Conservation (phyloP, 2,888 invertebrate species). For the Lithosia quadra region DNA sequence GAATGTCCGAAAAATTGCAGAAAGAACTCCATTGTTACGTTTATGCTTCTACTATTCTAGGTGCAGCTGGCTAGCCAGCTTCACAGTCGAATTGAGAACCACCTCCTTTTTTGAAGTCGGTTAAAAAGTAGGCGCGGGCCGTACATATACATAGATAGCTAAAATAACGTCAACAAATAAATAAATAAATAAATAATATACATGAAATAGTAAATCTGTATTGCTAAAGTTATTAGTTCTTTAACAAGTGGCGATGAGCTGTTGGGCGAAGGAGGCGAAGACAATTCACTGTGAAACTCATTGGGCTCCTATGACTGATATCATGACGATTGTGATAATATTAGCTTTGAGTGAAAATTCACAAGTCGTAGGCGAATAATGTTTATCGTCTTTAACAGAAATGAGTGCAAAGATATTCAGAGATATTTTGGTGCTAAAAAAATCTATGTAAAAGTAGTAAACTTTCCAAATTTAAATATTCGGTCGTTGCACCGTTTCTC, state of each 20-base stretch:
- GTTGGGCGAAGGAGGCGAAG: neutral
- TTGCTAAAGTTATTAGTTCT: neutral
- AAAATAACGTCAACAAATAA: neutral
- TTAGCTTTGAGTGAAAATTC: neutral
- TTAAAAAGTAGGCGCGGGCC: too few relatives aligned
- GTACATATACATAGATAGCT: too few relatives aligned
- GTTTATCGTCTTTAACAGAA: slow-evolving; percentile 2
- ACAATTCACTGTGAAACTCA: neutral
- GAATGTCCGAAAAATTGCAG: too few relatives aligned
- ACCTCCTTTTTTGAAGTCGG: too few relatives aligned
- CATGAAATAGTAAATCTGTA: too few relatives aligned
- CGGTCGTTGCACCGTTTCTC: slow-evolving; percentile 29
- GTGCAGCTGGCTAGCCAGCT: too few relatives aligned
- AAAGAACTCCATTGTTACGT: too few relatives aligned
- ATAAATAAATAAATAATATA: neutral
- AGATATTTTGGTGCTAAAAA: slow-evolving; percentile 10
- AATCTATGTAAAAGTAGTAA: slow-evolving; percentile 14
- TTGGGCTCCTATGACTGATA: neutral
- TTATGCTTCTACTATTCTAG: too few relatives aligned
- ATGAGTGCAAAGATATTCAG: slow-evolving; percentile 14
- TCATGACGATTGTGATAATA: neutral
- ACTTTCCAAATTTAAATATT: slow-evolving; percentile 25
- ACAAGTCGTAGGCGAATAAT: neutral
- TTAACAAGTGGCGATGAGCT: neutral
- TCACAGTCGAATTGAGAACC: too few relatives aligned